phyloP scores from a whole-genome alignment of 92 coral and sea anemone genomes.

The Zoanthus gigantus region DNA sequence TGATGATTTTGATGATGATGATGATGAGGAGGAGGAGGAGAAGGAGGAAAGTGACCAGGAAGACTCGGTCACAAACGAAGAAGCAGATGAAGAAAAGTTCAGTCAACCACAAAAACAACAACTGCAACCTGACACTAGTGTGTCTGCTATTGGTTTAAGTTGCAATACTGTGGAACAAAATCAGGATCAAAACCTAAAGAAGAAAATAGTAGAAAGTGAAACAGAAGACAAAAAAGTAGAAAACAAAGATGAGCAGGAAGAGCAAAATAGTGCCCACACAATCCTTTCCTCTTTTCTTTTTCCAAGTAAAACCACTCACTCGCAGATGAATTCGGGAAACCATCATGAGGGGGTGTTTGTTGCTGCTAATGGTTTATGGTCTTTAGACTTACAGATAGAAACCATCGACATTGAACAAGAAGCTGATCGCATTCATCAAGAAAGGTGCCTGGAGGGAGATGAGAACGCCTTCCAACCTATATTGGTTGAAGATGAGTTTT shows the following conservation, averaged over 20 bases:
- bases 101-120: slow-evolving; percentile 5
- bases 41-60: slow-evolving; percentile 67
- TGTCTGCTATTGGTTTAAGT: too few relatives aligned
- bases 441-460: slow-evolving; percentile 56
- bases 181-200: too few relatives aligned
- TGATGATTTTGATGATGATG: slow-evolving; percentile 28
- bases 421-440: slow-evolving; percentile 51
- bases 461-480: slow-evolving; percentile 62
- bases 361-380: not conserved
- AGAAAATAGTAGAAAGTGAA: not conserved
- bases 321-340: not conserved
- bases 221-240: not conserved
- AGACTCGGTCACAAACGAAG: slow-evolving; percentile 52
- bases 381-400: not conserved
- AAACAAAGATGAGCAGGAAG: not conserved
- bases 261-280: not conserved
- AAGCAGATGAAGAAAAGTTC: not conserved
- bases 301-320: not conserved
- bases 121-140: not conserved
- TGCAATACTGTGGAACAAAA: not conserved
- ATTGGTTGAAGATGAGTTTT: not conserved
- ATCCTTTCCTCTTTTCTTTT: not conserved
- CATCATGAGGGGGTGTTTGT: not conserved
- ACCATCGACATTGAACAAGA: slow-evolving; percentile 55
- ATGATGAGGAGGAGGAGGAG: slow-evolving; percentile 55